Percentiles rank a stretch among this genome's conserved stretches.
These are phyloP conservation scores for Hydraecia micacea DNA, from an alignment of 2,888 invertebrate genomes.

Conservation along the genomic window DNA sequence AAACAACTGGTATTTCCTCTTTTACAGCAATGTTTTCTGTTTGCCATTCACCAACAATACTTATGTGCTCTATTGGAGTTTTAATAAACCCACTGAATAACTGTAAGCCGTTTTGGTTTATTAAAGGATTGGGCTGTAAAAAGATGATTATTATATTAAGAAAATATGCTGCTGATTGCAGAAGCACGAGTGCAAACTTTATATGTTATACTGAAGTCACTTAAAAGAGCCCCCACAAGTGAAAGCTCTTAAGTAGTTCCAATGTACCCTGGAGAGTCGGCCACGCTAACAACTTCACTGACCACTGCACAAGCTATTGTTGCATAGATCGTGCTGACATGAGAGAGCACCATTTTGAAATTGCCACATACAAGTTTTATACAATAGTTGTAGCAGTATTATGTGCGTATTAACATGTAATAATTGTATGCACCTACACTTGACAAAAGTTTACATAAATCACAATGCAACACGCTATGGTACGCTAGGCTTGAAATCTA, in stretches of 20 bases:
- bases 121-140: not conserved
- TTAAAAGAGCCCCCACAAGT: not conserved
- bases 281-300: no score
- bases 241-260: not conserved
- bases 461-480: not conserved
- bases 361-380: not conserved
- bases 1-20: not conserved
- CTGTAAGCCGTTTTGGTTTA: not conserved
- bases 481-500: not conserved
- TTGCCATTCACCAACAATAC: not conserved
- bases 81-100: not conserved
- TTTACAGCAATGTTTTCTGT: not conserved
- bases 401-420: not conserved
- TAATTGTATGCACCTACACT: not conserved
- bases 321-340: not conserved
- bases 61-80: not conserved
- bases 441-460: not conserved
- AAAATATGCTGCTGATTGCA: not conserved
- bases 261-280: not conserved
- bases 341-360: no score
- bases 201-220: not conserved
- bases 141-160: not conserved
- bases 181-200: not conserved
- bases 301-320: not conserved
- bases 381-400: not conserved